Conservation (phyloP, 1,140 invertebrate species). For the Neotoxoptera formosana region DNA sequence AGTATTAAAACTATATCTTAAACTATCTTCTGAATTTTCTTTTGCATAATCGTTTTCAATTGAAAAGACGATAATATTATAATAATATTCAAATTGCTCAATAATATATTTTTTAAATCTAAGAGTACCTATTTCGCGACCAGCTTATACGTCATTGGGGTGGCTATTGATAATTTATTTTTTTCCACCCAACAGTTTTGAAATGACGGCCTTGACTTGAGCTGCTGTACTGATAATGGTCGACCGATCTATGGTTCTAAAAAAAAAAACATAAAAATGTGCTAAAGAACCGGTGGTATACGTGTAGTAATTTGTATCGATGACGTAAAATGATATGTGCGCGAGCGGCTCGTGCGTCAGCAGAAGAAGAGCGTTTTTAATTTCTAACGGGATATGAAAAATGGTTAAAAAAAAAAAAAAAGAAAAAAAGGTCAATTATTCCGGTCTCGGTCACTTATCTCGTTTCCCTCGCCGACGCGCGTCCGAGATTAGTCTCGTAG, state of each 20-base stretch:
- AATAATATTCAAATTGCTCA: too few species aligned
- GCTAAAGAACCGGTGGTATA: not conserved
- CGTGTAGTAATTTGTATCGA: not conserved
- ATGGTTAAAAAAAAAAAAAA: not conserved
- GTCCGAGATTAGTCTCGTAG: not conserved
- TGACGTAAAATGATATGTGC: not conserved
- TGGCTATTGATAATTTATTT: not conserved
- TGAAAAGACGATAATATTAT: too few species aligned
- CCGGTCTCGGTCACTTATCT: not conserved
- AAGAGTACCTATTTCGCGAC: not conserved
- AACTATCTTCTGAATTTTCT: too few species aligned
- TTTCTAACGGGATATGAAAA: not conserved
- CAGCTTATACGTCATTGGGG: not conserved
- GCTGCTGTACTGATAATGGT: not conserved
- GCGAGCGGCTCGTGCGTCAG: too few species aligned
- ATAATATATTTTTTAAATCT: too few species aligned
- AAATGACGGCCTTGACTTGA: not conserved
- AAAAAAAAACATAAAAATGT: not conserved
- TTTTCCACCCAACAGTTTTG: not conserved
- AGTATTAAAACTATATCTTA: too few species aligned
- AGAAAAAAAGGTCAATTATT: conserved; percentile 3
- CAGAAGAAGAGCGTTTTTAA: not conserved
- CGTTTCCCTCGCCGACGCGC: not conserved
- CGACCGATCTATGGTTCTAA: not conserved
- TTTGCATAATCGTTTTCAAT: too few species aligned